phyloP scores from a whole-genome alignment of 1,140 invertebrate genomes.

The Atopsyche davidsoni region DNA sequence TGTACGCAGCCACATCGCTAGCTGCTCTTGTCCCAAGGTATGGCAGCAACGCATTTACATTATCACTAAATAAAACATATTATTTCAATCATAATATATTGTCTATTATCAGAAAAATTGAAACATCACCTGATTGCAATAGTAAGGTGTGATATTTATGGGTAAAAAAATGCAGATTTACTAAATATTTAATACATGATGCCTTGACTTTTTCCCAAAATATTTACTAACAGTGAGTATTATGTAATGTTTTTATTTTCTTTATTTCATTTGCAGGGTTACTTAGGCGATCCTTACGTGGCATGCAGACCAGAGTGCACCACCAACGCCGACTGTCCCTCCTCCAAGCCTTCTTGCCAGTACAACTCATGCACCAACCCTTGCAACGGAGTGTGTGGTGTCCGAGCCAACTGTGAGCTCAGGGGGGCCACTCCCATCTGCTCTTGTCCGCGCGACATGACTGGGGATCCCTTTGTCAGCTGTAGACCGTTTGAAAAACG shows the following conservation, averaged over 20 bases:
- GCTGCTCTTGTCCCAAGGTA: slow-evolving; percentile 76
- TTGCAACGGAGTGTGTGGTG: slow-evolving; percentile 72
- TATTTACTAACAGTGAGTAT: too few species aligned
- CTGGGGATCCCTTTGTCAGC: slow-evolving; percentile 75
- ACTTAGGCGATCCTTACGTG: slow-evolving; percentile 65
- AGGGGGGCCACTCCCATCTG: slow-evolving; percentile 72
- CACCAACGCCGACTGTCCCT: slow-evolving; percentile 66
- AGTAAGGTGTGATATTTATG: too few species aligned
- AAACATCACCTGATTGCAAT: too few species aligned
- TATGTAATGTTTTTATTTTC: slow-evolving; percentile 1
- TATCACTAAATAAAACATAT: too few species aligned
- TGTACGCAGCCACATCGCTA: slow-evolving; percentile 67
- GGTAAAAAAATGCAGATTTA: too few species aligned
- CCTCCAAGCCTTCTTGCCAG: slow-evolving; percentile 68
- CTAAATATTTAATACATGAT: too few species aligned
- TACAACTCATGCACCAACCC: slow-evolving; percentile 76
- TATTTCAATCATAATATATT: too few species aligned
- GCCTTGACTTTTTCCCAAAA: too few species aligned
- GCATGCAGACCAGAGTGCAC: slow-evolving; percentile 71
- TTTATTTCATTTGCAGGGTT: slow-evolving; percentile 54
- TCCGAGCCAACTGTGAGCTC: slow-evolving; percentile 73
- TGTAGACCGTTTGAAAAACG: slow-evolving; percentile 74
- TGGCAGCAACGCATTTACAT: slow-evolving; percentile 29
- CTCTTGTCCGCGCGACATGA: slow-evolving; percentile 80
- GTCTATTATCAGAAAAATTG: too few species aligned